Conservation (phyloP, 2,113 vertebrate genomes). For the Micromys minutus region DNA sequence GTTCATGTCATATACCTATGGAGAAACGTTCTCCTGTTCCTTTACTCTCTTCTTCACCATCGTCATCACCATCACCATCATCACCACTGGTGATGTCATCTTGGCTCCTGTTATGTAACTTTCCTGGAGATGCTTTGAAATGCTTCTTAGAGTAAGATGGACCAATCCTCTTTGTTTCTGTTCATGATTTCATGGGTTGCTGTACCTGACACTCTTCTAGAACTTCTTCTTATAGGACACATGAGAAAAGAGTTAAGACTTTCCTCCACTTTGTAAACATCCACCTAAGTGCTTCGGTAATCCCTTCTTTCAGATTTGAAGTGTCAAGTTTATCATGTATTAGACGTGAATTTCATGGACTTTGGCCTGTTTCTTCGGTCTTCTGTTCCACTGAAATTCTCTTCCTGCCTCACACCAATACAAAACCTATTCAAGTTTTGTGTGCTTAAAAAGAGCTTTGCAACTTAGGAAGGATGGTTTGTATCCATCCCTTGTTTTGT, state of each 20-base stretch:
- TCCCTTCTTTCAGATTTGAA: conserved; percentile 10
- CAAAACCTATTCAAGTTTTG: neutral
- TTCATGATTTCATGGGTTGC: neutral
- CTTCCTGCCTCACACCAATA: neutral
- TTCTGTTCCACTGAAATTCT: neutral
- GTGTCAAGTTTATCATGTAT: conserved; percentile 12
- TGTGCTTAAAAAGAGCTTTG: conserved; percentile 26
- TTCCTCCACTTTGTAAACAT: conserved; percentile 24
- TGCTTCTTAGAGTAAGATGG: neutral
- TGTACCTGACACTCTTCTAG: neutral
- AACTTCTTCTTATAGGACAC: neutral
- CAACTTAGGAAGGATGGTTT: conserved; percentile 43
- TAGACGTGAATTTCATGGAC: neutral
- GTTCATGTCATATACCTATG: neutral
- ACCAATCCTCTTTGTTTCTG: neutral
- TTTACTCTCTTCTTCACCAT: neutral
- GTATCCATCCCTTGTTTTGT: neutral
- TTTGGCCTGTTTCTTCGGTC: neutral
- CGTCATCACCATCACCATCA: neutral
- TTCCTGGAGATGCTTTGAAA: neutral
- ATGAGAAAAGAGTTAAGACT: neutral
- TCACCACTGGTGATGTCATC: neutral
- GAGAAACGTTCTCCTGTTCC: neutral
- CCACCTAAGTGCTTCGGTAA: neutral
- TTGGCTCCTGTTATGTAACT: neutral